Evolutionary conservation across 2,888 invertebrate species (phyloP), one percentile per base, ranked within the genome.

Genomic region (Eristalis arbustorum): DNA sequence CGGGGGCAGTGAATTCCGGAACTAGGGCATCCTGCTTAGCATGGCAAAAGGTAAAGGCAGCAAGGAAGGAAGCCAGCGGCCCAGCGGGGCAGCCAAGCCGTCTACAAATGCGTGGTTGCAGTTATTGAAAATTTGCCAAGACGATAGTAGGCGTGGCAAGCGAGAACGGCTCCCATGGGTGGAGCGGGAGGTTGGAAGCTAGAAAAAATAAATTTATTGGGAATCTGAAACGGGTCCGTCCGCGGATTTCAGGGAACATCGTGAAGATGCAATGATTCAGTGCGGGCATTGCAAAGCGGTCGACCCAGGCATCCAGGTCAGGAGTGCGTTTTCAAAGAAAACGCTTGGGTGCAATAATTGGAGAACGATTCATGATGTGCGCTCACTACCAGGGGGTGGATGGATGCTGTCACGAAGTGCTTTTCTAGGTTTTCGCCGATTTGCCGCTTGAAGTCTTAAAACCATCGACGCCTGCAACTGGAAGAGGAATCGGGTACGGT

Each of bases 71-170:
- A 49, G 49, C 42, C 42, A 37, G 37, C 37, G 2, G 5, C 3
- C 42, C 42, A 42, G 42, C 42, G 42, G 42, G n/a, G 42, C 42
- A 40, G 14, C 40, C 40, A 14, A 40, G 40, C n/a, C 49, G 8
- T 49, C 49, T 18, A 18, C 49, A 25, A 66, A 66, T 66, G 42
- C 66, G 66, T 66, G 40, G 23, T 66, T 66, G 66, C 40, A 40
- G 66, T 66, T 66, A 66, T 66, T 66, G 66, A 66, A 66, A 42
- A 25, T 18, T 14, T 66, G 66, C 66, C 66, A 66, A 66, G 49
- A 49, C 49, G 49, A 18, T 49, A 18, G 49, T 49, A 49, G 49
- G 49, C 49, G 49, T 49, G 49, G 18, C 49, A 18, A 18, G 8
- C 49, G 49, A 18, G 49, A 18, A 49, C 3, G 6, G n/a, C 14